Evolutionary conservation across 2,888 invertebrate species (phyloP).

Genomic region (Ecdyonurus torrentis): DNA sequence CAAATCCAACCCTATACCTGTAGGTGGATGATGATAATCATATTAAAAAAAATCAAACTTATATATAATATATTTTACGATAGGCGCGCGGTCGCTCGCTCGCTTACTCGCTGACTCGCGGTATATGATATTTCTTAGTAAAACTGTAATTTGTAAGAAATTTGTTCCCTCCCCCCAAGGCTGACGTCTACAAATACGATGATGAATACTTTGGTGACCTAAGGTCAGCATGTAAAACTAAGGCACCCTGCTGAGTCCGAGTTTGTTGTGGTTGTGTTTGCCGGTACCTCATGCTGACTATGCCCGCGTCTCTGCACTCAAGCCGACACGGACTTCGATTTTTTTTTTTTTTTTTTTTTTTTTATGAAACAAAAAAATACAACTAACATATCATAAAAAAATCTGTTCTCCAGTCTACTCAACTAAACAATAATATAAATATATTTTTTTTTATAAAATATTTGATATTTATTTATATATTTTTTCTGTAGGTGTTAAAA

Average conservation of each 20-base stretch:
- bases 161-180: too few species aligned
- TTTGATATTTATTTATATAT: too few species aligned
- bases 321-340: neutral
- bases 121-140: neutral
- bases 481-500: neutral
- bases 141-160: slow-evolving; percentile 3
- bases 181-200: neutral
- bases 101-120: too few species aligned
- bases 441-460: too few species aligned
- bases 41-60: too few species aligned
- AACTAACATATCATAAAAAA: neutral
- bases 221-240: slow-evolving; percentile 1
- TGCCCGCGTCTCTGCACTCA: neutral
- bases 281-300: neutral
- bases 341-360: neutral
- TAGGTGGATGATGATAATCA: too few species aligned
- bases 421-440: neutral
- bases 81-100: too few species aligned
- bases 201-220: neutral
- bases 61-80: too few species aligned
- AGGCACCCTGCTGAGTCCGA: neutral
- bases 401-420: neutral
- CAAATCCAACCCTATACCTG: too few species aligned
- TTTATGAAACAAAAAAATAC: neutral
- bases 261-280: neutral